Evolutionary conservation across 2,888 invertebrate genomes (phyloP).

Genomic region (Drosophila bunnanda): DNA sequence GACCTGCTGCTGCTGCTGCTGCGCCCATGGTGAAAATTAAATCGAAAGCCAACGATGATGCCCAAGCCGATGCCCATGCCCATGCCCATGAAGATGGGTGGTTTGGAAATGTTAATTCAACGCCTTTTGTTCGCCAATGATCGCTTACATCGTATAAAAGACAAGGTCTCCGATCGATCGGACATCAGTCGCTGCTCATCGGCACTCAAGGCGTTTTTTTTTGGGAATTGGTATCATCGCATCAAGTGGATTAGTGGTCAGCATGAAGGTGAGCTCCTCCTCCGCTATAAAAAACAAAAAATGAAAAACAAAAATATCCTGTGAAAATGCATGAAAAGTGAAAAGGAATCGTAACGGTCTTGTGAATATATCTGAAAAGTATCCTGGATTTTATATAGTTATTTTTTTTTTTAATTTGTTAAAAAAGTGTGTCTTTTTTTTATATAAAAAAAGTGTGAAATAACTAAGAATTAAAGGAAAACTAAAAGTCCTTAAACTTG

Average conservation of each 20-base stretch:
- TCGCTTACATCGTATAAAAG: constrained; percentile 71
- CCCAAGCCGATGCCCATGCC: neutral
- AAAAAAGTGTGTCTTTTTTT: constrained; percentile 4
- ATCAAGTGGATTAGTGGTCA: constrained; percentile 55
- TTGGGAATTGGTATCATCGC: constrained; percentile 47
- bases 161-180: constrained; percentile 28
- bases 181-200: constrained; percentile 70
- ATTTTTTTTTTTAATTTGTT: neutral
- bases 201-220: constrained; percentile 46
- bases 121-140: constrained; percentile 62
- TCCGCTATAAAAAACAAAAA: neutral
- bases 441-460: neutral
- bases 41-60: constrained; percentile 37
- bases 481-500: neutral
- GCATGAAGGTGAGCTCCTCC: constrained; percentile 71
- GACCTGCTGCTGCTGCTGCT: constrained; percentile 34
- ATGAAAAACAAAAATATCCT: neutral
- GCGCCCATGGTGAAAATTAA: constrained; percentile 47
- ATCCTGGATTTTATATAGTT: neutral
- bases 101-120: constrained; percentile 70
- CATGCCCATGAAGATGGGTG: constrained; percentile 20
- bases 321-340: neutral
- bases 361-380: neutral
- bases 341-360: neutral
- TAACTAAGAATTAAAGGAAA: neutral